A percentile compares a stretch with the other conserved stretches of the same genome.
Conservation (phyloP, 2,113 vertebrate species). For the Ailurus styani region DNA sequence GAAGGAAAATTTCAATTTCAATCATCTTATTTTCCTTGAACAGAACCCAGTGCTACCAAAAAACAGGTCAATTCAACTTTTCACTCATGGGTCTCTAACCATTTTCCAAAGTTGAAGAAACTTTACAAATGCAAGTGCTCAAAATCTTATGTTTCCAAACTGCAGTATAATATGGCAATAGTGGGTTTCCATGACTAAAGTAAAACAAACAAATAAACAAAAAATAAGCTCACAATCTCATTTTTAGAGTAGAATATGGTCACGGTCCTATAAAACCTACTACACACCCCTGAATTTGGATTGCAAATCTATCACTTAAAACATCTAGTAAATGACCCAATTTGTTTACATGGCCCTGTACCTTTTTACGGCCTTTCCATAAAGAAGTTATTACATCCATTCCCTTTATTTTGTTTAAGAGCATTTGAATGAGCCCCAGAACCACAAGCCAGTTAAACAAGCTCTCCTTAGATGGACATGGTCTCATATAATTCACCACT, state of each 20-base stretch:
- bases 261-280: constrained; percentile 71
- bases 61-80: constrained; percentile 29
- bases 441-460: constrained; percentile 81
- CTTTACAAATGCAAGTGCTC: neutral
- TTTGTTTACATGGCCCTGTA: constrained; percentile 82
- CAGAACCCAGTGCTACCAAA: constrained; percentile 54
- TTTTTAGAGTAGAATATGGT: constrained; percentile 65
- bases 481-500: constrained; percentile 81
- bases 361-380: constrained; percentile 83
- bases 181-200: neutral
- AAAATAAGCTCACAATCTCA: neutral
- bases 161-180: neutral
- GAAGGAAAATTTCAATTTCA: constrained; percentile 72
- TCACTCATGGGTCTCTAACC: constrained; percentile 17
- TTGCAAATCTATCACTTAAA: constrained; percentile 77
- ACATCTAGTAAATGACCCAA: constrained; percentile 83
- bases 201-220: neutral
- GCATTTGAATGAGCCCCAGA: constrained; percentile 80
- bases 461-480: constrained; percentile 74
- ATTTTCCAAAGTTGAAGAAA: neutral
- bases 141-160: constrained; percentile 16
- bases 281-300: constrained; percentile 71
- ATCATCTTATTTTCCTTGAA: constrained; percentile 67
- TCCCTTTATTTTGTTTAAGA: constrained; percentile 82
- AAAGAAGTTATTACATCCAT: constrained; percentile 84